A percentile compares a stretch with the other conserved stretches of the same genome.
Evolutionary conservation across 2,113 vertebrate species (phyloP).

Genomic region (Mesembrinibis cayennensis): DNA sequence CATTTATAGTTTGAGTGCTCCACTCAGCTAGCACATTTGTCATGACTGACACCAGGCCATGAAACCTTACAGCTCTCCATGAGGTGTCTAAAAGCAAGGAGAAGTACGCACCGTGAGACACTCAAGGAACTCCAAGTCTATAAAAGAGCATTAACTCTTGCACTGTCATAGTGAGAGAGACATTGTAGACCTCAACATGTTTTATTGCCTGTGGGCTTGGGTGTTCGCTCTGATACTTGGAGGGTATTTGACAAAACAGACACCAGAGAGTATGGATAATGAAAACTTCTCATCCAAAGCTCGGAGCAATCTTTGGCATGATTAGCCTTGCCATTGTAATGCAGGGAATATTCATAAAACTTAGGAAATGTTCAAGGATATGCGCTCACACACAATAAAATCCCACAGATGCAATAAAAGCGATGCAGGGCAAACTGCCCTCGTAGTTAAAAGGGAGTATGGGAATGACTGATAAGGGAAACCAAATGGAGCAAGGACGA

Average conservation of each 20-base stretch:
- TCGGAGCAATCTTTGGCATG: background rate
- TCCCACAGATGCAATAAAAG: background rate
- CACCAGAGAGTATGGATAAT: background rate
- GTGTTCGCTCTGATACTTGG: background rate
- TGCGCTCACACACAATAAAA: background rate
- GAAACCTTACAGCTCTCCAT: conserved; percentile 37
- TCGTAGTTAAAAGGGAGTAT: background rate
- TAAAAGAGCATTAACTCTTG: background rate
- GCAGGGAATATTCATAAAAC: background rate
- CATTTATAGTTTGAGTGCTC: conserved; percentile 11
- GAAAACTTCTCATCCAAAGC: background rate
- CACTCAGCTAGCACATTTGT: conserved; percentile 42
- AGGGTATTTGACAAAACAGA: background rate
- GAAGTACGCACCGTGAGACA: background rate
- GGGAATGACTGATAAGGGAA: background rate
- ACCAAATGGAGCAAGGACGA: background rate
- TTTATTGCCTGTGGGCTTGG: background rate
- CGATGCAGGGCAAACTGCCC: background rate
- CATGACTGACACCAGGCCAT: conserved; percentile 23
- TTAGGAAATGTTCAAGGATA: background rate
- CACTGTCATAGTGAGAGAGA: background rate
- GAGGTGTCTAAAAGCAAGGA: background rate
- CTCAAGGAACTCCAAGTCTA: background rate
- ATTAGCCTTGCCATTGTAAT: background rate
- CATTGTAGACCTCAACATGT: fast-evolving